A percentile compares a stretch with the other conserved stretches of the same genome.
Conservation (phyloP, 2,888 invertebrate genomes). For the Bombylius discolor region DNA sequence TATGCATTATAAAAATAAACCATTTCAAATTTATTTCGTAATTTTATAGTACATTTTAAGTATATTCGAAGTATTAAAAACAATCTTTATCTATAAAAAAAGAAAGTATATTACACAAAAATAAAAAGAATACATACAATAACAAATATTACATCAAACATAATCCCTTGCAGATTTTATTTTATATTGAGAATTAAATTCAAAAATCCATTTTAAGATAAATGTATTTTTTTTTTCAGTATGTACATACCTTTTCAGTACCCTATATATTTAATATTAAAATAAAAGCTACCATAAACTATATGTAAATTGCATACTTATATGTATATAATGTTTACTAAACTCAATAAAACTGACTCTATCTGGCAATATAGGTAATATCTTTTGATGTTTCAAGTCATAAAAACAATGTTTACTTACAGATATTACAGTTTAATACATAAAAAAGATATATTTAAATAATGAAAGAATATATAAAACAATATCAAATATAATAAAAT, state of each 20-base stretch:
- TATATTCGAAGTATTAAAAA: too few relatives aligned
- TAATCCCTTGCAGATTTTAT: background rate
- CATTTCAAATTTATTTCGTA: too few relatives aligned
- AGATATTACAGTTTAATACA: too few relatives aligned
- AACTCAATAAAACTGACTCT: background rate
- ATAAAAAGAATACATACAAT: background rate
- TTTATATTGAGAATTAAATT: background rate
- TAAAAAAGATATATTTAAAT: too few relatives aligned
- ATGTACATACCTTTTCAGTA: too few relatives aligned
- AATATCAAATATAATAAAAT: too few relatives aligned
- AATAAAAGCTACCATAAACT: background rate
- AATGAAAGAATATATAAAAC: too few relatives aligned
- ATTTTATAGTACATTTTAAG: too few relatives aligned
- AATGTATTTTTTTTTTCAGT: background rate
- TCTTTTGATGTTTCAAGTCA: background rate
- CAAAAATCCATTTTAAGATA: background rate
- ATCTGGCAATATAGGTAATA: background rate
- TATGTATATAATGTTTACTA: background rate
- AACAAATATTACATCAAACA: background rate
- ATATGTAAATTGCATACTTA: background rate
- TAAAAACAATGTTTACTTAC: background rate
- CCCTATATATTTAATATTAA: too few relatives aligned
- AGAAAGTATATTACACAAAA: too few relatives aligned
- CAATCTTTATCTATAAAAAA: too few relatives aligned
- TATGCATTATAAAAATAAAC: too few relatives aligned